These are phyloP conservation scores for Takifugu bimaculatus DNA, from an alignment of 2,113 vertebrate species.

Conservation along the genomic window DNA sequence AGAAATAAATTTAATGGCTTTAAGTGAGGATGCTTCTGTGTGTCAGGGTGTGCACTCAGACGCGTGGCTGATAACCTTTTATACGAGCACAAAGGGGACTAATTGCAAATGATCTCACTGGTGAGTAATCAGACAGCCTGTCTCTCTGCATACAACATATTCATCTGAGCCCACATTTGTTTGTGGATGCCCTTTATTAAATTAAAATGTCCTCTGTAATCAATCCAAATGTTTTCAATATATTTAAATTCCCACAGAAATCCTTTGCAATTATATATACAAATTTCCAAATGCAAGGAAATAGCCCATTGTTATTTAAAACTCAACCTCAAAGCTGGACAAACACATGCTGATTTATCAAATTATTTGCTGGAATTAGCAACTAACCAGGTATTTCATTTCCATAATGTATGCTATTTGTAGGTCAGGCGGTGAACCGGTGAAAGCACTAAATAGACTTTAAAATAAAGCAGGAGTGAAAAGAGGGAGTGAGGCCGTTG, in stretches of 20 bases:
- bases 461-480: slow-evolving; percentile 13
- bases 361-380: slow-evolving; percentile 15
- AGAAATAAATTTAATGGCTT: slow-evolving; percentile 61
- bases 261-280: neutral
- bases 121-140: slow-evolving; percentile 33
- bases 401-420: slow-evolving; percentile 31
- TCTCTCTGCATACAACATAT: slow-evolving; percentile 8
- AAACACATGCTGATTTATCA: slow-evolving; percentile 1
- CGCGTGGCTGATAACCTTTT: slow-evolving; percentile 44
- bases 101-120: slow-evolving; percentile 49
- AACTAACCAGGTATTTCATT: slow-evolving; percentile 33
- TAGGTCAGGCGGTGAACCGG: slow-evolving; percentile 16
- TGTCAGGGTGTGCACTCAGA: neutral
- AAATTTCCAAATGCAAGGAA: neutral
- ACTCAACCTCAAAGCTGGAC: too few relatives aligned
- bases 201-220: neutral
- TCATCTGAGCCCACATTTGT: slow-evolving; percentile 17
- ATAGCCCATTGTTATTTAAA: neutral
- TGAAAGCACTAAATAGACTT: slow-evolving; percentile 25
- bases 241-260: neutral
- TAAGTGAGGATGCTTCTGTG: slow-evolving; percentile 29
- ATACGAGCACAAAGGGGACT: slow-evolving; percentile 38
- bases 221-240: slow-evolving; percentile 11
- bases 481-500: neutral
- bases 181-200: slow-evolving; percentile 9